A percentile compares a stretch with the other conserved stretches of the same genome.
Conservation (phyloP, 2,888 invertebrate species). For the Dysmachus trigonus region DNA sequence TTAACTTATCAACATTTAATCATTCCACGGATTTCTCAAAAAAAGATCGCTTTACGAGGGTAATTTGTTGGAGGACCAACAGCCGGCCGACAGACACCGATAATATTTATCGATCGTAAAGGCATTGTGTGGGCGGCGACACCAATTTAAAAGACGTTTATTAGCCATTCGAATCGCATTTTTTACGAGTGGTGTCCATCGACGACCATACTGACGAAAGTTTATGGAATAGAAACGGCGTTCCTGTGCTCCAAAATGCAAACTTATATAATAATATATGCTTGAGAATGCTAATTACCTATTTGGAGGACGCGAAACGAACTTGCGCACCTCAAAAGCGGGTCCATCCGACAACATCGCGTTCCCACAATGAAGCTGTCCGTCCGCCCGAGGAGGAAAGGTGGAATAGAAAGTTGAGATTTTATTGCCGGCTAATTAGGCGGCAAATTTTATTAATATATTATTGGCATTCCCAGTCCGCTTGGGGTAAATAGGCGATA, state of each 20-base stretch:
- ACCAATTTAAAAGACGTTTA: slow-evolving; percentile 32
- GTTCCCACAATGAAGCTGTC: not conserved
- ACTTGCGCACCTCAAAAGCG: not conserved
- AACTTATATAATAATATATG: slow-evolving; percentile 14
- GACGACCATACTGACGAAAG: not conserved
- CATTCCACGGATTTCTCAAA: slow-evolving; percentile 23
- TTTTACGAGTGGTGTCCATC: not conserved
- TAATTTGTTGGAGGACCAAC: slow-evolving; percentile 14
- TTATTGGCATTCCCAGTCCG: not conserved
- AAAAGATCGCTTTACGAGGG: slow-evolving; percentile 17
- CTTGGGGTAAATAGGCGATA: not conserved
- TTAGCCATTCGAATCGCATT: not conserved
- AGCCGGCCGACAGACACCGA: not conserved
- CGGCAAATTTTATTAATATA: not conserved
- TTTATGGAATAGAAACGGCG: slow-evolving; percentile 10
- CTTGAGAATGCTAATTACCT: not conserved
- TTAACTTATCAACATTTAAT: slow-evolving; percentile 37
- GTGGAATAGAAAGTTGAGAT: not conserved
- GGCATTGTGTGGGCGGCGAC: slow-evolving; percentile 24
- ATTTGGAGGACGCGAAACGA: not conserved
- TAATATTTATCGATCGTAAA: slow-evolving; percentile 33
- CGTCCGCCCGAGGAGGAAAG: not conserved
- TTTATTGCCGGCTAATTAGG: slow-evolving; percentile 23
- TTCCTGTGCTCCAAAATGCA: not conserved
- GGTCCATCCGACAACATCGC: not conserved